Evolutionary conservation across 2,797 vertebrate genomes (phyloP).

Genomic region (Euphonia xanthogaster): DNA sequence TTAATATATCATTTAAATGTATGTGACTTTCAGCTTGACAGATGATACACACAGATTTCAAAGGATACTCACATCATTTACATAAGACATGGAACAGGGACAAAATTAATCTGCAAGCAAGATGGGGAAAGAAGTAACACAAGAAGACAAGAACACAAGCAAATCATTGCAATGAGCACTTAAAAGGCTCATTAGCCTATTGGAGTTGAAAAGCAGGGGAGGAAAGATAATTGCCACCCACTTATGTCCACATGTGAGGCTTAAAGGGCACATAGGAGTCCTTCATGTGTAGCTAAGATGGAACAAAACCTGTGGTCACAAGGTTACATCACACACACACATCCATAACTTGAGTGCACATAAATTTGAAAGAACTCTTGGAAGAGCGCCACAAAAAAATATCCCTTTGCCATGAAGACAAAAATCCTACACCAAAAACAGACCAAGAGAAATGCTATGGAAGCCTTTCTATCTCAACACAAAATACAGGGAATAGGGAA

Average conservation of each 20-base stretch:
- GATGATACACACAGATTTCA: neutral
- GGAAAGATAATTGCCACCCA: neutral
- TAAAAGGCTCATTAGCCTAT: neutral
- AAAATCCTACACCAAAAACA: neutral
- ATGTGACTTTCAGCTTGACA: neutral
- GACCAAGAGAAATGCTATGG: neutral
- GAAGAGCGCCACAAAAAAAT: neutral
- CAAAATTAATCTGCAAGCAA: neutral
- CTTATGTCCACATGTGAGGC: neutral
- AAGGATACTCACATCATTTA: neutral
- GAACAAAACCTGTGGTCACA: neutral
- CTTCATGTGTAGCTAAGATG: neutral
- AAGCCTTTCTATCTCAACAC: neutral
- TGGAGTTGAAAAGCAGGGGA: neutral
- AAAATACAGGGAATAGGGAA: neutral
- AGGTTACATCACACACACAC: neutral
- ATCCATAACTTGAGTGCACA: neutral
- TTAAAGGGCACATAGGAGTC: neutral
- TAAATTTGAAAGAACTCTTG: neutral
- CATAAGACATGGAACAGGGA: neutral
- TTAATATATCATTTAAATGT: neutral
- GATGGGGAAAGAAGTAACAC: neutral
- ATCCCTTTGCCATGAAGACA: neutral
- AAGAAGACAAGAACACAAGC: neutral
- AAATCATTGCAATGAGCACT: neutral